Percentiles rank a stretch among this genome's conserved stretches.
Conservation (phyloP, 2,797 vertebrate genomes). For the Scarus forsteni region DNA sequence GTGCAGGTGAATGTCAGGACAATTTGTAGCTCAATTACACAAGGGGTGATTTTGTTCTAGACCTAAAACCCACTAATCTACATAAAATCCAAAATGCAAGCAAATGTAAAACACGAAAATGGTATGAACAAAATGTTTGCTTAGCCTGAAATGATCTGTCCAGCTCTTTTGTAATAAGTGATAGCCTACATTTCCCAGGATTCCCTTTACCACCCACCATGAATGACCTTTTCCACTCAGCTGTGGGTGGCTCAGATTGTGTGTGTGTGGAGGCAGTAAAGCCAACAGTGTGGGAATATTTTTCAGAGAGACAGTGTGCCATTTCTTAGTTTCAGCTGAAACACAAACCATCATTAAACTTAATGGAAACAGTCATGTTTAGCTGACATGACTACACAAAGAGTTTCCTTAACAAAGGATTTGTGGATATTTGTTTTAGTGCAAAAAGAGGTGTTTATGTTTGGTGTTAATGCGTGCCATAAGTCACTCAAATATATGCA, state of each 20-base stretch:
- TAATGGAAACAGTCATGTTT: background rate
- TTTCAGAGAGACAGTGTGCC: background rate
- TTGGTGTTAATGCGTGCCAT: too few relatives aligned
- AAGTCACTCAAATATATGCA: too few relatives aligned
- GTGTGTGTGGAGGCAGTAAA: conserved; percentile 6
- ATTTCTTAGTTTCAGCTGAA: background rate
- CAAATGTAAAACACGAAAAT: background rate
- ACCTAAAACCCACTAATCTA: background rate
- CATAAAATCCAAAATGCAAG: background rate
- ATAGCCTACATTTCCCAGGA: conserved; percentile 13
- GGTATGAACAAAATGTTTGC: too few relatives aligned
- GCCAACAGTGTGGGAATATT: conserved; percentile 1
- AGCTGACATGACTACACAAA: background rate
- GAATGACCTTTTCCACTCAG: background rate
- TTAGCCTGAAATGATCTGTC: background rate
- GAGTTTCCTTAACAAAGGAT: background rate
- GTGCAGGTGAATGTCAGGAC: too few relatives aligned
- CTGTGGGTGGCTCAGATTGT: conserved; percentile 7
- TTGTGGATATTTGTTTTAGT: background rate
- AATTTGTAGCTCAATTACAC: too few relatives aligned
- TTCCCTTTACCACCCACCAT: background rate
- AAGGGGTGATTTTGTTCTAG: too few relatives aligned
- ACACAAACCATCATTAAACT: background rate
- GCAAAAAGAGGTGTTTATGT: background rate
- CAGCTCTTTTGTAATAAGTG: background rate